Evolutionary conservation across 2,797 vertebrate species (phyloP).

Genomic region (Otolemur crassicaudatus): DNA sequence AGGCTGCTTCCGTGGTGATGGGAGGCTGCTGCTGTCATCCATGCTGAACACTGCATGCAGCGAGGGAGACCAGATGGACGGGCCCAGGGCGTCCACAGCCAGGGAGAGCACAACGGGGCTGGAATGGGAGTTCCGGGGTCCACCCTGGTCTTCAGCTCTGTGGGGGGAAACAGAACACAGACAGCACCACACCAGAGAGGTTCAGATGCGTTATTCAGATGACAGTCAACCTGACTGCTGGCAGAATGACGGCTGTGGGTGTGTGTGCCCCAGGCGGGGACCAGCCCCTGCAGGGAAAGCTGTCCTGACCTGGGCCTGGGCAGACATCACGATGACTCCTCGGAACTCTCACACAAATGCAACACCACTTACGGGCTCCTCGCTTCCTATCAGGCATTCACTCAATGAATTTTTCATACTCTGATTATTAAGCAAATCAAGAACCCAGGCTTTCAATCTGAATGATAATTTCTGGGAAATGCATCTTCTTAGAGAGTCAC

Average conservation of each 20-base stretch:
- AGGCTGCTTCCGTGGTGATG: constrained; percentile 97
- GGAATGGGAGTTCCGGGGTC: constrained; percentile 91
- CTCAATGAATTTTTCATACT: constrained; percentile 84
- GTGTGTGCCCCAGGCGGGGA: constrained; percentile 65
- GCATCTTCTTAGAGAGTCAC: constrained; percentile 85
- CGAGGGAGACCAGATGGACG: constrained; percentile 91
- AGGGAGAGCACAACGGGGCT: constrained; percentile 91
- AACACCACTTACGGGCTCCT: constrained; percentile 65
- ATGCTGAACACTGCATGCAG: constrained; percentile 91
- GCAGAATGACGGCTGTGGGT: constrained; percentile 71
- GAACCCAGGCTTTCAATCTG: constrained; percentile 83
- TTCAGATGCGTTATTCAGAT: constrained; percentile 80
- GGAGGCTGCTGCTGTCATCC: constrained; percentile 90
- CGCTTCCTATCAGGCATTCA: constrained; percentile 73
- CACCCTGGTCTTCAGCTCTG: constrained; percentile 91
- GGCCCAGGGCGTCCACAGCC: constrained; percentile 90
- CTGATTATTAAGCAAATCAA: constrained; percentile 83
- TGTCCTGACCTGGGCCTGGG: constrained; percentile 68
- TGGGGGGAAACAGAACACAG: constrained; percentile 77
- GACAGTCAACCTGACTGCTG: constrained; percentile 81
- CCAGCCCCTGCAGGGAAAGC: constrained; percentile 74
- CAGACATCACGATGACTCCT: neutral
- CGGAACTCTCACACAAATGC: constrained; percentile 41
- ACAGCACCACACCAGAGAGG: constrained; percentile 75
- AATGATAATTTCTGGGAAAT: constrained; percentile 86